Percentiles rank a stretch among this genome's conserved stretches.
These are phyloP conservation scores for Phocoena sinus DNA, from an alignment of 2,113 vertebrate species.

Conservation along the genomic window DNA sequence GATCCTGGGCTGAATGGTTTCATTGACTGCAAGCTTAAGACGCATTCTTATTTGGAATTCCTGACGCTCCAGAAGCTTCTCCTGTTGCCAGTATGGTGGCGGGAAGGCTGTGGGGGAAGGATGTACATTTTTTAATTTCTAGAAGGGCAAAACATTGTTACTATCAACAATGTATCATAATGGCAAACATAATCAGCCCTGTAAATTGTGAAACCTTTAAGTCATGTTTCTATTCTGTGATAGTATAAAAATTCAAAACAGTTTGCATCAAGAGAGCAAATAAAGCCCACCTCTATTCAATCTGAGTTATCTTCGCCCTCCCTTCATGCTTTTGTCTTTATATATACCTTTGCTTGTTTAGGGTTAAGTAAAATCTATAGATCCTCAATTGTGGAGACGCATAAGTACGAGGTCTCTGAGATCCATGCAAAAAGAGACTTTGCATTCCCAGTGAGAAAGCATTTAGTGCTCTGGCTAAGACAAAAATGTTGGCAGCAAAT, in stretches of 20 bases:
- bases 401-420: neutral
- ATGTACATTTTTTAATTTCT: neutral
- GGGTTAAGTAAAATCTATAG: neutral
- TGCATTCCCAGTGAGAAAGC: neutral
- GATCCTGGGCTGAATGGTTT: neutral
- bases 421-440: neutral
- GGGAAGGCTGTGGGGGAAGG: neutral
- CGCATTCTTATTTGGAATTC: neutral
- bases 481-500: neutral
- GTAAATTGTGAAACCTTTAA: neutral
- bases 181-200: neutral
- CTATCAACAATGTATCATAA: neutral
- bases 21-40: neutral
- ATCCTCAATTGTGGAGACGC: neutral
- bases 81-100: neutral
- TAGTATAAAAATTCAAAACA: neutral
- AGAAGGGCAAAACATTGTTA: neutral
- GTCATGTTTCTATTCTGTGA: neutral
- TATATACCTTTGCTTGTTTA: neutral
- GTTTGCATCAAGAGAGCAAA: neutral
- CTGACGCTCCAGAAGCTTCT: neutral
- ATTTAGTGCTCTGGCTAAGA: neutral
- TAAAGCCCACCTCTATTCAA: neutral
- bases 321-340: neutral
- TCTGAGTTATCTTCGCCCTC: neutral